Base-by-base conservation (phyloP, 2,888 invertebrate species). In the Biston betularia region DNA sequence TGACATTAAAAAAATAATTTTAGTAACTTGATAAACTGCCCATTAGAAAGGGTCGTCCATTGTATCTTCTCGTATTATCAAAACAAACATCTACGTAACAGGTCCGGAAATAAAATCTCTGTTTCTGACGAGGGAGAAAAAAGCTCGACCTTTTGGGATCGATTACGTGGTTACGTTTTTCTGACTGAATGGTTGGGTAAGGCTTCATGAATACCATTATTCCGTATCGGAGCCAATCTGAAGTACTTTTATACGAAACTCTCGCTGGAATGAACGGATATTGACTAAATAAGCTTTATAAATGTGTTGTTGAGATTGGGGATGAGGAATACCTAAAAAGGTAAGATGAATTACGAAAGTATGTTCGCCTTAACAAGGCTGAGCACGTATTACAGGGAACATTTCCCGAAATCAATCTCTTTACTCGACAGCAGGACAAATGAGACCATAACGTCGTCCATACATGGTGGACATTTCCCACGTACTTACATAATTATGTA, bases 131-230 rank as follows among this genome's bases (percentile, higher is more conserved):
- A 45, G 63, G 46, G 66, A n/a, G 44, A 67, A 63, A 67, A 49
- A 42, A 55, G 34, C 48, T 59, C 67, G 50, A 68, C 63, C 67
- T 63, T 68, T 63, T 68, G 63, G 63, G 63, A 63, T 68, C 63
- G 67, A 68, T 68, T 68, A 68, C 59, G 63, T 60, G 67, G 63
- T 63, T 49, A 63, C 67, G 67, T 68, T 63, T 68, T 68, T 68
- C 67, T 52, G 59, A 63, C 55, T 68, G 67, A 68, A 68, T 12
- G 67, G 54, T 67, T 59, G 63, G 67, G 63, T 63, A 55, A 54
- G 59, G 55, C 59, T 63, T 45, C 54, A 63, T 68, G 67, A 68
- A 68, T 68, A 63, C 55, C 49, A 59, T 63, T 68, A 68, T 58
- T 48, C 40, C 35, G 63, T 67, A 61, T 65, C 56, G 42, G 52